phyloP scores from a whole-genome alignment of 2,113 vertebrate genomes.

The Peromyscus californicus region DNA sequence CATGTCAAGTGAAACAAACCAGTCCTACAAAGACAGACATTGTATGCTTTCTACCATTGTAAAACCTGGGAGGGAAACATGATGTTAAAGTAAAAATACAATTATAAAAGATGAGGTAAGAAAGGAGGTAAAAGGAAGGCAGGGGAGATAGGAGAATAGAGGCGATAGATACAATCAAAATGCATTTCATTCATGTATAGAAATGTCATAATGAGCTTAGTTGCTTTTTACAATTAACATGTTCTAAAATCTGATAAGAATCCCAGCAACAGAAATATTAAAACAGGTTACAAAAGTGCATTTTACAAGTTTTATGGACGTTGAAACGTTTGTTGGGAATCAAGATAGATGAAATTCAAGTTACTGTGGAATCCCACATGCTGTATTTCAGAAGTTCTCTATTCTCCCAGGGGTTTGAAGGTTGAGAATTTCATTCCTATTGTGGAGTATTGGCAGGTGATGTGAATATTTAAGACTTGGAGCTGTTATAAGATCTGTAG shows the following conservation, averaged over 20 bases:
- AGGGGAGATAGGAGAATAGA: neutral
- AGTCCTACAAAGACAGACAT: neutral
- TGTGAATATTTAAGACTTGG: neutral
- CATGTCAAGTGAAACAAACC: neutral
- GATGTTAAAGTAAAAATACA: neutral
- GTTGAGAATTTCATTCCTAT: no score
- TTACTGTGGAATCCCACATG: neutral
- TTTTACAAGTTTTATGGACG: neutral
- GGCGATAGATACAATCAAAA: neutral
- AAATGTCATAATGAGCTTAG: neutral
- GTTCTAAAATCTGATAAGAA: neutral
- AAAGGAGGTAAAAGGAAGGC: no score
- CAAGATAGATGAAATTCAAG: conserved; percentile 19
- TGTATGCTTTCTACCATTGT: neutral
- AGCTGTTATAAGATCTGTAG: neutral
- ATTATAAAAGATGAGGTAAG: neutral
- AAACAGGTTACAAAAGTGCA: neutral
- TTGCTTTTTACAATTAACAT: neutral
- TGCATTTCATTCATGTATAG: neutral
- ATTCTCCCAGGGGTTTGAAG: fast-evolving
- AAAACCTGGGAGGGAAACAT: no score
- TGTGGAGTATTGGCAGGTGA: neutral
- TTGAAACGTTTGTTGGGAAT: neutral
- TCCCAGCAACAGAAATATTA: neutral
- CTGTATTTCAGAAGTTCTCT: no score